Evolutionary conservation across 2,797 vertebrate species (phyloP), one percentile per base, ranked within the genome.

Genomic region (Microctenopoma steveboyesi): DNA sequence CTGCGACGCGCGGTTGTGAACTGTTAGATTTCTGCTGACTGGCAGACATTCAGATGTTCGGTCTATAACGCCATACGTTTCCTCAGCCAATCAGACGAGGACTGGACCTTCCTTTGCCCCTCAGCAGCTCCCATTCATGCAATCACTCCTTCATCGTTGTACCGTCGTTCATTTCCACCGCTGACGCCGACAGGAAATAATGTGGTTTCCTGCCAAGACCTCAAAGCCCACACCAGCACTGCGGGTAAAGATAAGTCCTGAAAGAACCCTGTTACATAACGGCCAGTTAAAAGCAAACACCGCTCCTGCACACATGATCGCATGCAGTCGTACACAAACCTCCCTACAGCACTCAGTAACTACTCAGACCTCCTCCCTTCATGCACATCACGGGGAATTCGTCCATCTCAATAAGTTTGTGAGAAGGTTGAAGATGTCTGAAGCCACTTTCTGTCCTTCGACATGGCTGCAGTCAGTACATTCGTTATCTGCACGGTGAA

Each of bases 131-230:
- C 82, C 88, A 90, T 90, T 89, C 79, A 84, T 80, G 65, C 88
- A 88, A 81, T 71, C 62, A 3, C 56, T 88, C 82, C 77, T 83
- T 83, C 85, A 81, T 81, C 82, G 39, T 39, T 30, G 56, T 45
- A 70, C 76, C 53, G 73, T 78, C 68, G 72, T 69, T 81, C 82
- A 64, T 71, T 89, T 87, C 87, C 83, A 88, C 64, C 40, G 60
- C 78, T 82, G 79, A 89, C 59, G 66, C 73, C 42, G 69, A 86
- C 78, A 89, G 92, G 86, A 93, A 91, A 88, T 81, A 85, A 83
- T 78, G 82, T 59, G 58, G 81, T 89, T 90, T 91, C 86, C 88
- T 91, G 88, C 84, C 76, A 74, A 62, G 68, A 82, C 81, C 80
- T 80, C 76, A 85, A 72, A 85, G 71, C 64, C 84, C 64, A 74